phyloP scores from a whole-genome alignment of 92 coral and sea anemone species.

The Palythoa heliodiscus region DNA sequence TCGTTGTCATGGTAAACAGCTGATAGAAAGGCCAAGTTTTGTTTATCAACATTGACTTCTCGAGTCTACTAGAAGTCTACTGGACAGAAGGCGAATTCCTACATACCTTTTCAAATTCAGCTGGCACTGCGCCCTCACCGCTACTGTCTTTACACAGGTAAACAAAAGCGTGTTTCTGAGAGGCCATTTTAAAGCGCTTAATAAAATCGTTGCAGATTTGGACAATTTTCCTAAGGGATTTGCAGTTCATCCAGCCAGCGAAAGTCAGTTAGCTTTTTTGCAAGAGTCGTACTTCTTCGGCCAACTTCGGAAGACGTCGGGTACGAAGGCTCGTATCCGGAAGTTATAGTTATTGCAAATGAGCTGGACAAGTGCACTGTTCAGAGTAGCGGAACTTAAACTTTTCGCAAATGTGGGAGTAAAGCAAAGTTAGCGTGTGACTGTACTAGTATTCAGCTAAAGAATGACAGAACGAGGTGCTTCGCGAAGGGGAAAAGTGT shows the following conservation, averaged over 20 bases:
- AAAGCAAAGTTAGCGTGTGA: neutral
- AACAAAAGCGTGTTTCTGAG: conserved; percentile 53
- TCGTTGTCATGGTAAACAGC: neutral
- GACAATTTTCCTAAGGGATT: neutral
- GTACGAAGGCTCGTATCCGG: neutral
- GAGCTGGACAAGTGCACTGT: neutral
- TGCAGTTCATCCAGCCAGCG: neutral
- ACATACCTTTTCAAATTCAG: conserved; percentile 82
- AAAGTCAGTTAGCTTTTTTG: neutral
- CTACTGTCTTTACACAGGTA: conserved; percentile 53
- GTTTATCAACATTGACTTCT: no score
- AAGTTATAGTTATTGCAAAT: neutral
- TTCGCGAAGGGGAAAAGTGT: conserved; percentile 65
- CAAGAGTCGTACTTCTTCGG: conserved; percentile 16
- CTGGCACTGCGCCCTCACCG: conserved; percentile 50
- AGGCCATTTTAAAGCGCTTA: conserved; percentile 25
- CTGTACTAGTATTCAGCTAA: neutral
- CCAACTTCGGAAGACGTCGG: neutral
- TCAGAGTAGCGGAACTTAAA: neutral
- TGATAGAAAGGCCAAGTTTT: neutral
- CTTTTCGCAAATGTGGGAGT: neutral
- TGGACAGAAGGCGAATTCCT: neutral
- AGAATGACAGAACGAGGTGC: conserved; percentile 20
- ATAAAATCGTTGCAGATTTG: conserved; percentile 10
- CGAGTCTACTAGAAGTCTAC: no score